phyloP scores from a whole-genome alignment of 2,113 vertebrate genomes.

The Polypterus bichir region DNA sequence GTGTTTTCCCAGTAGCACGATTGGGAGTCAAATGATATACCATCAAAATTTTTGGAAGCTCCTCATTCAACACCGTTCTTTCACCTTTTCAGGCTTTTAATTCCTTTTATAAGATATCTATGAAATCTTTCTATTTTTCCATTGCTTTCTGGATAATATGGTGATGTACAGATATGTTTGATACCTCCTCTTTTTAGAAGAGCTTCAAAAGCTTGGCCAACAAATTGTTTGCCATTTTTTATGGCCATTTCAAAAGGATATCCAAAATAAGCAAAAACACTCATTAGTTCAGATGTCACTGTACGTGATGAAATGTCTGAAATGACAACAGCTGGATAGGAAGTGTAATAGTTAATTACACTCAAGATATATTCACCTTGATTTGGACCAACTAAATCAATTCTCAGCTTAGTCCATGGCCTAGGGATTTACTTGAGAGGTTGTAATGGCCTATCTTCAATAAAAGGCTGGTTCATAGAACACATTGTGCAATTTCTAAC shows the following conservation, averaged over 20 bases:
- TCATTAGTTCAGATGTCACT: neutral
- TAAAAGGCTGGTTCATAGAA: slow-evolving; percentile 9
- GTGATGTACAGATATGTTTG: slow-evolving; percentile 11
- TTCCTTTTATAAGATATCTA: slow-evolving; percentile 10
- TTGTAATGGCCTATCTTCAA: slow-evolving; percentile 14
- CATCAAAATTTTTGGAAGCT: neutral
- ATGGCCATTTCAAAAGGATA: neutral
- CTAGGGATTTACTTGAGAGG: slow-evolving; percentile 11
- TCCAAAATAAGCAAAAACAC: slow-evolving; percentile 1
- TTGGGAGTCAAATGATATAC: slow-evolving; percentile 14
- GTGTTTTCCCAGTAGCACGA: slow-evolving; percentile 10
- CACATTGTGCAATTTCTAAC: slow-evolving; percentile 10
- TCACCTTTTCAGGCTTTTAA: slow-evolving; percentile 8
- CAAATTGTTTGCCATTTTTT: slow-evolving; percentile 6
- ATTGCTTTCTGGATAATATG: slow-evolving; percentile 12
- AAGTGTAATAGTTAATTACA: slow-evolving; percentile 16
- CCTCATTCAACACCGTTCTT: neutral
- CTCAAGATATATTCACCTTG: slow-evolving; percentile 11
- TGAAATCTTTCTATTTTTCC: slow-evolving; percentile 14
- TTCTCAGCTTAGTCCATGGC: slow-evolving; percentile 16
- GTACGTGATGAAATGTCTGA: slow-evolving; percentile 9
- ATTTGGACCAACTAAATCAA: slow-evolving; percentile 17
- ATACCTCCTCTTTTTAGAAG: neutral
- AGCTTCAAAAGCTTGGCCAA: neutral
- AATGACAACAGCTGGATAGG: slow-evolving; percentile 11